Conservation (phyloP, 2,797 vertebrate species). For the Bradypodion ventrale region DNA sequence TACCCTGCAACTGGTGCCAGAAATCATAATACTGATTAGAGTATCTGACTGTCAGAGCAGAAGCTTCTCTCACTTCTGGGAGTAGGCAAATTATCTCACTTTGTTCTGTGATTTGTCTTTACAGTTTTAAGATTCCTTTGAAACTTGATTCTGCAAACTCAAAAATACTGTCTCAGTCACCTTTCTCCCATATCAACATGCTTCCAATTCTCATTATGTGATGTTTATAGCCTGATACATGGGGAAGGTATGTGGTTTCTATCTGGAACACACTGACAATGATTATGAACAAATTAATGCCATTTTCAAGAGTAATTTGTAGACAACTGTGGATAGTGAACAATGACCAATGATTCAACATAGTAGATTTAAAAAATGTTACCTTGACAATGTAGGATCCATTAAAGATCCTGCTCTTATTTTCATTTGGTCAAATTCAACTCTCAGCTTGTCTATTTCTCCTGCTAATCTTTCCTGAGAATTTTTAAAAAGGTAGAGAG, state of each 20-base stretch:
- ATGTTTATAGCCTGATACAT: background rate
- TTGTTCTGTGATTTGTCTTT: too few relatives aligned
- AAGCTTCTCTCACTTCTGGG: too few relatives aligned
- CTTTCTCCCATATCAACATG: too few relatives aligned
- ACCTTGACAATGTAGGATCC: constrained; percentile 93
- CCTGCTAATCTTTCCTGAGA: constrained; percentile 90
- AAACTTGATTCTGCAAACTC: too few relatives aligned
- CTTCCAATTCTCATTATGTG: too few relatives aligned
- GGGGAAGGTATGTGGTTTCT: background rate
- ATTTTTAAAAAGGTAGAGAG: background rate
- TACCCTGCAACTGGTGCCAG: background rate
- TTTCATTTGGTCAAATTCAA: constrained; percentile 92
- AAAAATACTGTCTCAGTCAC: too few relatives aligned
- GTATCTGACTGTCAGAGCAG: too few relatives aligned
- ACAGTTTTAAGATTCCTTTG: too few relatives aligned
- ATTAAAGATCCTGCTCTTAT: constrained; percentile 93
- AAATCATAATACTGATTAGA: too few relatives aligned
- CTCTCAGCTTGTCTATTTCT: constrained; percentile 94
- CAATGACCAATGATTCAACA: background rate
- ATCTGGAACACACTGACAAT: background rate
- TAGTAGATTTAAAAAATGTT: constrained; percentile 43
- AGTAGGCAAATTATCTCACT: too few relatives aligned
- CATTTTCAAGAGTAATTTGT: background rate
- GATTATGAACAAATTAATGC: background rate
- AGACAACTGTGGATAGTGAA: background rate